Percentiles rank a stretch among this genome's conserved stretches.
phyloP scores from a whole-genome alignment of 1,140 invertebrate genomes.

The Drosophila repleta region DNA sequence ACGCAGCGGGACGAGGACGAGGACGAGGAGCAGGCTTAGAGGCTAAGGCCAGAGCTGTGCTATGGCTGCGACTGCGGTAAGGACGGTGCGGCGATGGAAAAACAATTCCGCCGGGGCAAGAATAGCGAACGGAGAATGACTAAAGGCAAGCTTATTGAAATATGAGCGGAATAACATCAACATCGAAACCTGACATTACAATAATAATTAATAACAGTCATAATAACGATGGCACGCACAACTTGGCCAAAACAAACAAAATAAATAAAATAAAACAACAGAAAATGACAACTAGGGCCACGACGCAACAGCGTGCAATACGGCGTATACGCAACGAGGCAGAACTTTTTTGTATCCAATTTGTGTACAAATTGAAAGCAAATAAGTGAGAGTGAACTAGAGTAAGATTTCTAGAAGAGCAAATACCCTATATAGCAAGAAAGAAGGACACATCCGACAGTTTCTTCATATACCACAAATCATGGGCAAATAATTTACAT shows the following conservation, averaged over 20 bases:
- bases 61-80: constrained; percentile 31
- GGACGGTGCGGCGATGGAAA: constrained; percentile 31
- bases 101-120: constrained; percentile 3
- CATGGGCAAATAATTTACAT: too few species aligned
- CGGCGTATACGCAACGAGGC: constrained; percentile 41
- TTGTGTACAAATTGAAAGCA: constrained; percentile 57
- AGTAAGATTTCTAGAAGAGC: background rate
- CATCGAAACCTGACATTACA: constrained; percentile 8
- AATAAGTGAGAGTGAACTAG: constrained; percentile 26
- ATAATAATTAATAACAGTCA: constrained; percentile 15
- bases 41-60: constrained; percentile 1
- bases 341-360: constrained; percentile 31
- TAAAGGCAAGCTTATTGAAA: constrained; percentile 28
- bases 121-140: background rate
- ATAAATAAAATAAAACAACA: background rate
- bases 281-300: background rate
- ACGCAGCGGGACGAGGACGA: constrained; percentile 24
- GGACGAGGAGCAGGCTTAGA: constrained; percentile 20
- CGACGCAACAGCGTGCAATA: constrained; percentile 20
- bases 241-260: constrained; percentile 12
- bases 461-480: too few species aligned
- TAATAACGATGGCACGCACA: constrained; percentile 41
- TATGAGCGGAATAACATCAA: constrained; percentile 13
- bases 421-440: background rate
- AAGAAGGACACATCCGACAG: too few species aligned